Base-by-base conservation (phyloP, 1,140 invertebrate genomes). In the Tribolium madens region DNA sequence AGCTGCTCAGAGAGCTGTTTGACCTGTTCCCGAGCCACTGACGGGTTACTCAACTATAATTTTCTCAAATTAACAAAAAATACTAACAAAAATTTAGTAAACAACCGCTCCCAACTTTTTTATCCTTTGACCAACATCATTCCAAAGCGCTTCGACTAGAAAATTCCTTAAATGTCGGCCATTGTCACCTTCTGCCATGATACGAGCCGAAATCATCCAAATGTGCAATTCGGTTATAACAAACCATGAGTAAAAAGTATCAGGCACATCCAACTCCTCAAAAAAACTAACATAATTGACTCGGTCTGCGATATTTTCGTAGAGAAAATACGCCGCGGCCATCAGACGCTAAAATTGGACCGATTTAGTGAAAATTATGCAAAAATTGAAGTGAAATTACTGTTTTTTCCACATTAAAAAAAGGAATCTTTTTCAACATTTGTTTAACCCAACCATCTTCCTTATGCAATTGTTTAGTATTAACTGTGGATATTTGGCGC, bases 231-330 rank as follows among this genome's bases (percentile, higher is more conserved):
- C 94, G 1, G 93, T 95, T 1, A 96, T 86, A 1, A 92, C 83
- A 85, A 95, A 96, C 94, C 94, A 96, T 0, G 94, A 95, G 79
- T 90, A 89, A 84, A 95, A 95, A 31, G 93, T 94, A 80, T 96
- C 94, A 14, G 90, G 88, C 83, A 96, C 85, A 48, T 92, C 86
- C 72, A 93, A 91, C 82, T 90, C 90, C 88, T 87, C 81, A 87
- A 92, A 90, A 86, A 91, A 91, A 68, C 89, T 85, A 1, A 84
- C 76, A 82, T 92, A 92, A 75, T 87, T 86, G 9, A 92, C 86
- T 83, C 89, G 88, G 80, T 91, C 90, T 17, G 89, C 90, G 31
- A 92, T 88, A 83, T 84, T 86, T 85, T 92, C 91, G 85, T 91
- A 93, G 3, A 91, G 79, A 76, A 91, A 85, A 85, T 89, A 91